Percentiles rank a stretch among this genome's conserved stretches.
Conservation (phyloP, 2,888 invertebrate genomes). For the Chrysopilus asiliformis region DNA sequence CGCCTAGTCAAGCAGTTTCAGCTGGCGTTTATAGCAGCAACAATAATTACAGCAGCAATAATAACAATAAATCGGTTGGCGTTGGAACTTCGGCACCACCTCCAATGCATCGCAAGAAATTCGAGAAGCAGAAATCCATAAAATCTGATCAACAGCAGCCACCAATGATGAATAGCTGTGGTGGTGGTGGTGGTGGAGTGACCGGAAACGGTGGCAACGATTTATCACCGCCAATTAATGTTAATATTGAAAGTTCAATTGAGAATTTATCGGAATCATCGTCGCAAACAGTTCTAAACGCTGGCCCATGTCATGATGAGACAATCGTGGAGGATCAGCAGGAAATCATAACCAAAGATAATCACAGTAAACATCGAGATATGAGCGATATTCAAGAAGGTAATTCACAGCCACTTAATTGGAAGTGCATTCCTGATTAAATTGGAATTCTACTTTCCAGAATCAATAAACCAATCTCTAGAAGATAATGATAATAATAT, state of each 20-base stretch:
- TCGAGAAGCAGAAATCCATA: not conserved
- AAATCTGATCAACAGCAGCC: no score
- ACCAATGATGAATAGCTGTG: no score
- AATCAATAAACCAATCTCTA: slow-evolving; percentile 9
- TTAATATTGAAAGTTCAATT: slow-evolving; percentile 15
- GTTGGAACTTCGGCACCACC: no score
- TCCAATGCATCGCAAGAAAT: slow-evolving; percentile 4
- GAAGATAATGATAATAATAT: slow-evolving; percentile 16
- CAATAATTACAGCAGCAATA: slow-evolving; percentile 7
- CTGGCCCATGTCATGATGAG: slow-evolving; percentile 5
- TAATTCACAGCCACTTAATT: no score
- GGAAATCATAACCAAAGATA: slow-evolving; percentile 13
- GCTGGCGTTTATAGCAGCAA: slow-evolving; percentile 18
- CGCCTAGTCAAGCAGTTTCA: slow-evolving; percentile 29
- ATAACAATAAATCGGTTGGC: not conserved
- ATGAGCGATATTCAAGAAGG: slow-evolving; percentile 19
- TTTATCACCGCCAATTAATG: not conserved
- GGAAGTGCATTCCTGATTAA: no score
- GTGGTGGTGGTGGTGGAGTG: not conserved
- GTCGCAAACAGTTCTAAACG: slow-evolving; percentile 21
- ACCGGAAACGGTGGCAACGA: not conserved
- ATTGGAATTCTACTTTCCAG: slow-evolving; percentile 7
- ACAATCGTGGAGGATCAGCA: slow-evolving; percentile 2
- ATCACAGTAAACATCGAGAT: slow-evolving; percentile 15
- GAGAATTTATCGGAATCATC: slow-evolving; percentile 23